Evolutionary conservation across 1,140 invertebrate species (phyloP), one percentile per base, ranked within the genome.

Genomic region (Calephelis virginiensis): DNA sequence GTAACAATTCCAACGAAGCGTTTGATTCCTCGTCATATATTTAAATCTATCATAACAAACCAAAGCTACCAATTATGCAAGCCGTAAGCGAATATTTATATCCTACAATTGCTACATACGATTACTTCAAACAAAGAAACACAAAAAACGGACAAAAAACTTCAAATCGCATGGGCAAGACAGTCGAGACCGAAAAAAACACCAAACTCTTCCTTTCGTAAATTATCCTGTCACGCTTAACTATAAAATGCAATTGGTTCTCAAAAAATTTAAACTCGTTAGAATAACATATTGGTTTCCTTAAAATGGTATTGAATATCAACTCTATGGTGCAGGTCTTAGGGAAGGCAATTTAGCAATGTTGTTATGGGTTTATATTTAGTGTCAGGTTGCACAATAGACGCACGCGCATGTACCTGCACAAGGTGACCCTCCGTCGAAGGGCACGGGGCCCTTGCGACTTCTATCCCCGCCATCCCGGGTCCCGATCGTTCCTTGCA

Each of bases 181-280:
- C 72, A 73, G 64, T 74, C 73, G 69, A 70, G 71, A 75, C 74
- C 72, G 74, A 78, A 78, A 75, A 74, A 75, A 73, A 76, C 64
- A 73, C 68, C 69, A 71, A 76, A 81, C 77, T 83, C 81, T 83
- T 85, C 82, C 82, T 82, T 84, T 81, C 85, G 74, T 89, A 89
- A 86, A 90, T 90, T 90, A 90, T 89, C 85, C 87, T 87, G 87
- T 90, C 87, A 90, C 81, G 87, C 80, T 85, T 76, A 87, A 77
- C 83, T 88, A 90, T 88, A 88, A 86, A 89, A 86, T 86, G 87
- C 87, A 90, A 90, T 90, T 88, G 87, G 84, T 76, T 88, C 81
- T 85, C 80, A 75, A 81, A 85, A 86, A 87, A 88, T 85, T 83
- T 78, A 76, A 82, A 87, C 82, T 86, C 79, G 82, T 87, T 85